Conservation (phyloP, 2,888 invertebrate species). For the Emesis russula region DNA sequence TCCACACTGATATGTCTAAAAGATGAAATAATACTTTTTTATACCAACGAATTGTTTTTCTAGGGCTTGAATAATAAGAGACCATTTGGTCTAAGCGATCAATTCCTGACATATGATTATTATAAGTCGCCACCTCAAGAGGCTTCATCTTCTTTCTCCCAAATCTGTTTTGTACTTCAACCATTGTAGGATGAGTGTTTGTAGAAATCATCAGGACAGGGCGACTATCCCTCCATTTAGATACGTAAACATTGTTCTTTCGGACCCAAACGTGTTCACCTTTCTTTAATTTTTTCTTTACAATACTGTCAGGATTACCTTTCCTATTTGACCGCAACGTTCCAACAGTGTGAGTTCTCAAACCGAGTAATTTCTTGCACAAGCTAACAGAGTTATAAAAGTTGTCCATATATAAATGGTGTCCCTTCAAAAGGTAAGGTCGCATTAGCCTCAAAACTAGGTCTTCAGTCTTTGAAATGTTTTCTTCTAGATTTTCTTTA, state of each 20-base stretch:
- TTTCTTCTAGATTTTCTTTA: slow-evolving; percentile 66
- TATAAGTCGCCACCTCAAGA: slow-evolving; percentile 74
- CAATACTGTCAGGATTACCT: slow-evolving; percentile 76
- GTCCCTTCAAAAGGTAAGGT: slow-evolving; percentile 87
- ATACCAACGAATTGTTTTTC: slow-evolving; percentile 88
- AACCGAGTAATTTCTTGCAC: slow-evolving; percentile 77
- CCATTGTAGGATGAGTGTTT: slow-evolving; percentile 81
- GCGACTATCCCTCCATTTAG: slow-evolving; percentile 88
- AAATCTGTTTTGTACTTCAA: slow-evolving; percentile 76
- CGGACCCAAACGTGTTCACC: slow-evolving; percentile 88
- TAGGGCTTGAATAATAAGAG: slow-evolving; percentile 77
- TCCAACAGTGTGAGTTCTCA: slow-evolving; percentile 82
- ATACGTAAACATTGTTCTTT: slow-evolving; percentile 87
- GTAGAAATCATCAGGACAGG: slow-evolving; percentile 88
- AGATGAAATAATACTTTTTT: slow-evolving; percentile 89
- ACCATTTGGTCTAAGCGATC: slow-evolving; percentile 89
- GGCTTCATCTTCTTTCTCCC: slow-evolving; percentile 82
- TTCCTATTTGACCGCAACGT: slow-evolving; percentile 81
- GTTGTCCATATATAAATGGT: slow-evolving; percentile 88
- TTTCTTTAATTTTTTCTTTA: slow-evolving; percentile 84
- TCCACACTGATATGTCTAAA: slow-evolving; percentile 87
- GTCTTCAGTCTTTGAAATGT: slow-evolving; percentile 72
- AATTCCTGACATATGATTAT: slow-evolving; percentile 74
- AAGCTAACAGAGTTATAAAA: slow-evolving; percentile 79
- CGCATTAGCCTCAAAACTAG: slow-evolving; percentile 85